A percentile compares a stretch with the other conserved stretches of the same genome.
phyloP scores from a whole-genome alignment of 2,113 vertebrate genomes.

The Sylvilagus bachmani region DNA sequence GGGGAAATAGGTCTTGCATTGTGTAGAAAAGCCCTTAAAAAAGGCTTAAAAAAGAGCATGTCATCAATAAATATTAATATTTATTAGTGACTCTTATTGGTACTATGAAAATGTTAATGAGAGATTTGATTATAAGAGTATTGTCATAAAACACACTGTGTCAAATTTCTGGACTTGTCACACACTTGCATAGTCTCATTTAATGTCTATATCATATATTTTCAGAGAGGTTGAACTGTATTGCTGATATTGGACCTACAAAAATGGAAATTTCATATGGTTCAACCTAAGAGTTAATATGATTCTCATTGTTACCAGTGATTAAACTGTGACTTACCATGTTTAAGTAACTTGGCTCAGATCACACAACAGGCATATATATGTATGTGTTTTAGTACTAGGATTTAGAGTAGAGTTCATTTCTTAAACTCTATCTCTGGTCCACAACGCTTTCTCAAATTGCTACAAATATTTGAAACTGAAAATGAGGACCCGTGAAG shows the following conservation, averaged over 20 bases:
- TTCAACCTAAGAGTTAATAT: not conserved
- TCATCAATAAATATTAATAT: not conserved
- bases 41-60: not conserved
- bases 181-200: not conserved
- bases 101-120: not conserved
- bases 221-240: not conserved
- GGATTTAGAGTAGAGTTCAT: not conserved
- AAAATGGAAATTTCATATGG: not conserved
- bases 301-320: not conserved
- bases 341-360: not conserved
- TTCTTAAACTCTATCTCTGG: not conserved
- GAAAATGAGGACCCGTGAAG: not conserved
- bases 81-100: not conserved
- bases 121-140: not conserved
- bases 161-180: not conserved
- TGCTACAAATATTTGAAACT: not conserved
- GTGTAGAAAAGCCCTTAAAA: not conserved
- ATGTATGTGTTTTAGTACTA: not conserved
- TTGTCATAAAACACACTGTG: not conserved
- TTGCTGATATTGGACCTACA: not conserved
- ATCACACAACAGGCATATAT: not conserved
- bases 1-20: not conserved
- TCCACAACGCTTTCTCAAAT: not conserved
- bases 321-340: not conserved
- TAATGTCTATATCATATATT: not conserved